These are phyloP conservation scores for Asbolus verrucosus DNA, from an alignment of 1,140 invertebrate species.

Conservation along the genomic window DNA sequence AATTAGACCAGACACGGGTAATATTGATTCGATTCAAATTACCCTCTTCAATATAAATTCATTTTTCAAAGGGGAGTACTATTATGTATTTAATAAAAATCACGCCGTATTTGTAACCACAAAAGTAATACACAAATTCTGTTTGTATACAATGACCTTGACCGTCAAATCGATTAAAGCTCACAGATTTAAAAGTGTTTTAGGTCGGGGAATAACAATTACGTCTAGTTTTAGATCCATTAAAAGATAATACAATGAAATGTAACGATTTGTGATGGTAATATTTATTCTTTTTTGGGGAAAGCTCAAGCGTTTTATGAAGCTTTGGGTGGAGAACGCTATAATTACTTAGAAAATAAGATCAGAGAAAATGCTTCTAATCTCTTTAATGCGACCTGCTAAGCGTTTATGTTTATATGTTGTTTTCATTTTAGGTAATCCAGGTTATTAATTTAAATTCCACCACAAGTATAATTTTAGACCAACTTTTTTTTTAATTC, in stretches of 20 bases:
- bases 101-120: no score
- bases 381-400: constrained; percentile 29
- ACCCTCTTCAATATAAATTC: no score
- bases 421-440: constrained; percentile 39
- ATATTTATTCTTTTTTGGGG: constrained; percentile 28
- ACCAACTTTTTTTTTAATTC: neutral
- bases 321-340: constrained; percentile 5
- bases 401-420: constrained; percentile 37
- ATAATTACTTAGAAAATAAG: constrained; percentile 35
- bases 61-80: no score
- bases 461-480: constrained; percentile 9
- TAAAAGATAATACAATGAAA: constrained; percentile 29
- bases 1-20: no score
- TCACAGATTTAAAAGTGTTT: constrained; percentile 16
- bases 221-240: constrained; percentile 27
- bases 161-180: constrained; percentile 19
- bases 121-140: constrained; percentile 9
- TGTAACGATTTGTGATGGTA: constrained; percentile 26
- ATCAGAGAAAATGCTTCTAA: constrained; percentile 34
- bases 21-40: constrained; percentile 2
- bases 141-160: constrained; percentile 13
- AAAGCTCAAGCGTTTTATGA: constrained; percentile 23
- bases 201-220: constrained; percentile 11
- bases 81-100: no score
- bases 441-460: constrained; percentile 27